These are phyloP conservation scores for Psilanteris sp. DNA, from an alignment of 1,140 invertebrate species.

Conservation along the genomic window DNA sequence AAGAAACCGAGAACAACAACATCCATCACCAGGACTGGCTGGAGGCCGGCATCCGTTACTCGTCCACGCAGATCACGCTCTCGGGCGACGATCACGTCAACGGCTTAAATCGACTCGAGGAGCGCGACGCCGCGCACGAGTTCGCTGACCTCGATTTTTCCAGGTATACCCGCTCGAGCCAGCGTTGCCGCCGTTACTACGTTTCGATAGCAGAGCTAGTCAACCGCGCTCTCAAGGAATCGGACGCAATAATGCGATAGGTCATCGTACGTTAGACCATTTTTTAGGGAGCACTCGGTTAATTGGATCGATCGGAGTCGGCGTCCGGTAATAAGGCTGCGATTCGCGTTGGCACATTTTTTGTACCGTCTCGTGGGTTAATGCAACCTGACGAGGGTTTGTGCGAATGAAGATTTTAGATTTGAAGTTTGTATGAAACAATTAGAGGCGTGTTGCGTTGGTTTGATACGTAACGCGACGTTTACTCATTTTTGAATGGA, in stretches of 20 bases:
- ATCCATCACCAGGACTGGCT: constrained; percentile 77
- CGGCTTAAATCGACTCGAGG: constrained; percentile 63
- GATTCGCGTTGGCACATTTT: too few species aligned
- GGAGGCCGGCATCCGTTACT: constrained; percentile 76
- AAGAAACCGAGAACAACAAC: constrained; percentile 70
- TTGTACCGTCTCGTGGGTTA: too few species aligned
- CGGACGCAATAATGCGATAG: constrained; percentile 12
- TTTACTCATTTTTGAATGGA: too few species aligned
- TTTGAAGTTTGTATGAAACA: too few species aligned
- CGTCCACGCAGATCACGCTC: constrained; percentile 76
- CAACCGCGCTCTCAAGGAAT: constrained; percentile 34
- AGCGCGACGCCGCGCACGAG: constrained; percentile 63
- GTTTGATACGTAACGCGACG: too few species aligned
- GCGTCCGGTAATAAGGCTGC: too few species aligned
- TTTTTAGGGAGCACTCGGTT: background rate
- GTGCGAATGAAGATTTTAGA: too few species aligned
- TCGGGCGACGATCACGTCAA: constrained; percentile 71
- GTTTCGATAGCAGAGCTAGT: constrained; percentile 52
- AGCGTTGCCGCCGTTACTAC: constrained; percentile 59
- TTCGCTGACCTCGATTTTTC: constrained; percentile 75
- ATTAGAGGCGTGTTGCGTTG: too few species aligned
- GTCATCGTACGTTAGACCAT: background rate
- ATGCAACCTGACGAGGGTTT: too few species aligned
- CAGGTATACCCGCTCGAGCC: constrained; percentile 70
- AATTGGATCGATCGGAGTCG: too few species aligned